Conservation (phyloP, 35 echinoderm and acorn worm species). For the Apostichopus parvimensis region DNA sequence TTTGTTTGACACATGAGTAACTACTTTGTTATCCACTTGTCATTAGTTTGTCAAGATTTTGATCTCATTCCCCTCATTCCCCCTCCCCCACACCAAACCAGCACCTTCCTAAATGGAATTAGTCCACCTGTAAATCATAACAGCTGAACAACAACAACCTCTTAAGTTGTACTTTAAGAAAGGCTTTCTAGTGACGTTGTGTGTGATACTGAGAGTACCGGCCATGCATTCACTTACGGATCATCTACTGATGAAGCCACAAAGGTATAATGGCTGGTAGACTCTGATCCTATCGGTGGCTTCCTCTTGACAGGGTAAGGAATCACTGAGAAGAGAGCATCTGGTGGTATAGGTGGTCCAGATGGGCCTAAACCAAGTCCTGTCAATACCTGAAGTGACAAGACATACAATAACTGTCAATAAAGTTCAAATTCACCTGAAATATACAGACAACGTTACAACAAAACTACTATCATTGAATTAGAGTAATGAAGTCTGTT, state of each 20-base stretch:
- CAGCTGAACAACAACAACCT: not conserved
- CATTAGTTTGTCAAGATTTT: not conserved
- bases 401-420: not conserved
- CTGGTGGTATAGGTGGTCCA: slow-evolving; percentile 92
- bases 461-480: too few relatives aligned
- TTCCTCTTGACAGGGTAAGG: slow-evolving; percentile 96
- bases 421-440: too few relatives aligned
- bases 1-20: not conserved
- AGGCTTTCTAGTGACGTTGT: not conserved
- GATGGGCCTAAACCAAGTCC: slow-evolving; percentile 87
- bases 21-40: not conserved
- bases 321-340: slow-evolving; percentile 88
- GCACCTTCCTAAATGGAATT: not conserved
- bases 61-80: not conserved
- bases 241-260: slow-evolving; percentile 94
- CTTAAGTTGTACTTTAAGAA: not conserved
- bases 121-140: not conserved
- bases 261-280: slow-evolving; percentile 81
- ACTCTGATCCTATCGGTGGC: slow-evolving; percentile 78
- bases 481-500: too few relatives aligned
- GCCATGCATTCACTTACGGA: slow-evolving; percentile 66
- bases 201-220: not conserved
- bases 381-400: slow-evolving; percentile 65
- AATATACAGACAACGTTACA: too few relatives aligned
- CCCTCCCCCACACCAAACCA: not conserved